Base-by-base conservation (phyloP, 2,797 vertebrate genomes). In the Perodicticus potto region DNA sequence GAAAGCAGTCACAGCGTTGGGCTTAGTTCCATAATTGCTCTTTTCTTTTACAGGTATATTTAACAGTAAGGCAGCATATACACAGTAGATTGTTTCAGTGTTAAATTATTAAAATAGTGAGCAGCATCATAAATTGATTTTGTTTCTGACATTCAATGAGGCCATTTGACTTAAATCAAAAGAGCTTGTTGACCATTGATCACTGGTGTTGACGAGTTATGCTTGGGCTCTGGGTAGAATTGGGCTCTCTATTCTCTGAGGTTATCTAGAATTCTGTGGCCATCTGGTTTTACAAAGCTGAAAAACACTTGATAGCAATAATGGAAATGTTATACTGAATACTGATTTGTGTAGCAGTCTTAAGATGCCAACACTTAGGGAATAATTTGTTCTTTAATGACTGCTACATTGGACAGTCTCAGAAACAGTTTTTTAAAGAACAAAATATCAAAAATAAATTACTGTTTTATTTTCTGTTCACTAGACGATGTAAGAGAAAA, bases 401-500 rank as follows among this genome's bases (percentile, higher is more conserved):
- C 32, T 13, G 57, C 49, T 94, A 13, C 65, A 57, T n/a, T 67
- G 23, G 4, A 74, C 4, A 40, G 17, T 77, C 11, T 90, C 85
- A 94, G 65, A 43, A 61, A 72, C 76, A 49, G 3, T 11, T 81
- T 59, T 69, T 67, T 59, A 74, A 93, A 93, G 25, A 55, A 74
- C 1, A 83, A 92, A 91, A 7, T 43, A 63, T 67, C 5, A 74
- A 72, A 83, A 86, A 88, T 82, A 0, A n/a, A 69, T 37, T 77
- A 7, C 9, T 49, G 53, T 78, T 85, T 8, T 61, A 69, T 86
- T 93, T 97, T 77, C 8, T 61, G 3, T 65, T 91, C 20, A 29
- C 73, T 69, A 59, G 32, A 72, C 57, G 76, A 80, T 91, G 72
- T 37, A 73, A 57, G 65, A 96, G 29, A 86, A 87, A 90, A 77